A percentile compares a stretch with the other conserved stretches of the same genome.
phyloP scores from a whole-genome alignment of 92 coral and sea anemone species.

The Umimayanthus kanabou region DNA sequence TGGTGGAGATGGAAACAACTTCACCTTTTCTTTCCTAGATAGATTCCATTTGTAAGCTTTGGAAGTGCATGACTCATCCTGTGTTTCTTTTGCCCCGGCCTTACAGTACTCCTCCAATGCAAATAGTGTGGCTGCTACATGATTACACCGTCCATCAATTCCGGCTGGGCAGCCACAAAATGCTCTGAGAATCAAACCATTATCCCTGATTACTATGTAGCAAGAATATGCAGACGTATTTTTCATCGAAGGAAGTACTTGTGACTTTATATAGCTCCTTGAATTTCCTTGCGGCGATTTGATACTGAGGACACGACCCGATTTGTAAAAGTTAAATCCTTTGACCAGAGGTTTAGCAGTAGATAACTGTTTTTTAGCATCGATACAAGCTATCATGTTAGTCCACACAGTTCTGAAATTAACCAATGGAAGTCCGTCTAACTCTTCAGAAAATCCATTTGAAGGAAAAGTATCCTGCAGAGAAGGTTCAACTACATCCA shows the following conservation, averaged over 20 bases:
- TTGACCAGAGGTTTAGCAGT: constrained; percentile 46
- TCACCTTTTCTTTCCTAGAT: constrained; percentile 22
- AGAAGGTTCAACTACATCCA: constrained; percentile 10
- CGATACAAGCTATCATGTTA: constrained; percentile 34
- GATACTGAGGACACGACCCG: constrained; percentile 36
- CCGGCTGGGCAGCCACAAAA: constrained; percentile 18
- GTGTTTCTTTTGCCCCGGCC: neutral
- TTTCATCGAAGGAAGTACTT: constrained; percentile 41
- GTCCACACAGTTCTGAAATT: constrained; percentile 40
- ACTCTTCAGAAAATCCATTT: constrained; percentile 6
- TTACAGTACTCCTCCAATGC: constrained; percentile 5
- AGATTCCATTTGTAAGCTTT: constrained; percentile 20
- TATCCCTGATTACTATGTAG: neutral
- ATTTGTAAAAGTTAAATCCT: constrained; percentile 40
- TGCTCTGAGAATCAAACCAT: constrained; percentile 10
- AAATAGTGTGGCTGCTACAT: constrained; percentile 35
- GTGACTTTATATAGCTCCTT: constrained; percentile 10
- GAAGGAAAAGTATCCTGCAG: constrained; percentile 19
- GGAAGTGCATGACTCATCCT: constrained; percentile 29
- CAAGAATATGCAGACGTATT: constrained; percentile 10
- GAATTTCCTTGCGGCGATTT: constrained; percentile 27
- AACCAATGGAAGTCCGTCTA: constrained; percentile 21
- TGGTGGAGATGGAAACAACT: constrained; percentile 6
- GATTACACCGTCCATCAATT: constrained; percentile 12
- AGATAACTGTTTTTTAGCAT: constrained; percentile 37